These are phyloP conservation scores for Griposia aprilina DNA, from an alignment of 2,888 invertebrate genomes.

Conservation along the genomic window DNA sequence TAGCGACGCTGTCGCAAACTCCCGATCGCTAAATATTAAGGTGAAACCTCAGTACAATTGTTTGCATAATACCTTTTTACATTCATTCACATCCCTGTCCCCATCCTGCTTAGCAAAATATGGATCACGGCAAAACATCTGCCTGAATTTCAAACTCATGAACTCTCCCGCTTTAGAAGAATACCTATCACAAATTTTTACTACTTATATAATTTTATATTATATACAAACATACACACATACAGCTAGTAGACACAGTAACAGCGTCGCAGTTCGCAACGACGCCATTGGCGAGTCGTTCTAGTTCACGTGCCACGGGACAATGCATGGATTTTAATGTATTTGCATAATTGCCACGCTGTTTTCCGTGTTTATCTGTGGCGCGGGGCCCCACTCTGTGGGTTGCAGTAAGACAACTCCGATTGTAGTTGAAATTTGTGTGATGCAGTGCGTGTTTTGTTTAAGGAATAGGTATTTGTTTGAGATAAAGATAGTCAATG, in stretches of 20 bases:
- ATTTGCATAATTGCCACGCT: conserved; percentile 79
- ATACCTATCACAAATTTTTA: background rate
- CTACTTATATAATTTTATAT: background rate
- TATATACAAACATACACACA: too few relatives aligned
- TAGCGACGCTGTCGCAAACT: too few relatives aligned
- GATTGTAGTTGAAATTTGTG: background rate
- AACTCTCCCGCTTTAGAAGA: too few relatives aligned
- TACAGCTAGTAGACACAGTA: background rate
- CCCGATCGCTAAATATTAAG: too few relatives aligned
- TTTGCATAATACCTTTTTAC: too few relatives aligned
- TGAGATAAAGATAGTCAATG: background rate
- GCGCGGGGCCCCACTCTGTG: conserved; percentile 49
- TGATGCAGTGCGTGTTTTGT: background rate
- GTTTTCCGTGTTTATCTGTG: conserved; percentile 75
- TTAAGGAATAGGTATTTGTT: background rate
- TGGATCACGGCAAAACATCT: background rate
- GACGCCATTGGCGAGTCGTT: conserved; percentile 65
- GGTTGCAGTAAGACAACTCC: conserved; percentile 36
- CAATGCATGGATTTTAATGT: conserved; percentile 78
- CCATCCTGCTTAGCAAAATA: background rate
- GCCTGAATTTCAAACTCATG: background rate
- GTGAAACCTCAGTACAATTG: too few relatives aligned
- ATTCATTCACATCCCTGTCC: too few relatives aligned
- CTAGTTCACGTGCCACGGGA: conserved; percentile 73
- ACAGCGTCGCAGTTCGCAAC: conserved; percentile 42